phyloP scores from a whole-genome alignment of 2,797 vertebrate species.

The Corythornis leucogaster region DNA sequence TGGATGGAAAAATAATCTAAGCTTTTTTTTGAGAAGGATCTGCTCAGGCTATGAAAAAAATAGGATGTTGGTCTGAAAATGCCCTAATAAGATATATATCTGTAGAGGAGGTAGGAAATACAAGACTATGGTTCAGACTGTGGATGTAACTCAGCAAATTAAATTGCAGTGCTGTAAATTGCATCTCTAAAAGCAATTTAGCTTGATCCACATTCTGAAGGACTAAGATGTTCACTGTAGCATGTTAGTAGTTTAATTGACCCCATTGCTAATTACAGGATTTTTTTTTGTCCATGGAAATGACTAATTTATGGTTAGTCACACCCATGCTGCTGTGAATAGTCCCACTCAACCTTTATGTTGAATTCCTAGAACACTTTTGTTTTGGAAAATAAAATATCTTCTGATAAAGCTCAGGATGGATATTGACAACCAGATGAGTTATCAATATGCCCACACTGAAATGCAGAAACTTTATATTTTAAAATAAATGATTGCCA shows the following conservation, averaged over 20 bases:
- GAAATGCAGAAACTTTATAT: not conserved
- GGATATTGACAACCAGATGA: not conserved
- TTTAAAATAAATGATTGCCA: not conserved
- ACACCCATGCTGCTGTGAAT: not conserved
- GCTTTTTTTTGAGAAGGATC: not conserved
- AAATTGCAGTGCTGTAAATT: not conserved
- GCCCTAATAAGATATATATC: not conserved
- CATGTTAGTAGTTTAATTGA: not conserved
- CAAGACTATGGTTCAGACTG: not conserved
- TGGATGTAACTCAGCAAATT: not conserved
- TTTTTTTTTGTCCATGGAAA: not conserved
- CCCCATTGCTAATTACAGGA: not conserved
- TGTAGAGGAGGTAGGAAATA: not conserved
- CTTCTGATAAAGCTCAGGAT: not conserved
- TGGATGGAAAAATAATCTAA: not conserved
- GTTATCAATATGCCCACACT: not conserved
- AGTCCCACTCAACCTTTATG: not conserved
- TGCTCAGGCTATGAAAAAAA: not conserved
- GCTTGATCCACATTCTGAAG: not conserved
- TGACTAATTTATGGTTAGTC: not conserved
- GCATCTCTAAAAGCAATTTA: not conserved
- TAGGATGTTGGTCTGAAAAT: not conserved
- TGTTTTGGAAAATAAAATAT: not conserved
- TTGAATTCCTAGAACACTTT: not conserved
- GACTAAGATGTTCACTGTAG: not conserved